These are phyloP conservation scores for Phyllotis vaccarum DNA, from an alignment of 2,797 vertebrate genomes.

Conservation along the genomic window DNA sequence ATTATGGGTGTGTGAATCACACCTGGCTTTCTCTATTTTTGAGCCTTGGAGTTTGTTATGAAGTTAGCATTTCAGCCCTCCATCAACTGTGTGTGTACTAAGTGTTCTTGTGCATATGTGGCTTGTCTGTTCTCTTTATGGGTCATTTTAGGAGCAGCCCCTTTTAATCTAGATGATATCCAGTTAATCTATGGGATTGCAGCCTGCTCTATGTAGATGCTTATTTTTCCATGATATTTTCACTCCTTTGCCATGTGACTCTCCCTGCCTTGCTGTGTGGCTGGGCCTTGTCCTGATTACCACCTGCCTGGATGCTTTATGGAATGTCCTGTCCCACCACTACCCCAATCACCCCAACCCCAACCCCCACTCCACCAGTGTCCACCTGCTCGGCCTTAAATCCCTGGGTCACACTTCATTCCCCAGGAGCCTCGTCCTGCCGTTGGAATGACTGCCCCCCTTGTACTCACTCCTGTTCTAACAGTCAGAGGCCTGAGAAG, in stretches of 20 bases:
- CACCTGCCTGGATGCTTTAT: not conserved
- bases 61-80: not conserved
- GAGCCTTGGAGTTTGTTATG: not conserved
- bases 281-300: not conserved
- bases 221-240: not conserved
- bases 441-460: not conserved
- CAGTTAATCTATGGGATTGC: not conserved
- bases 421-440: not conserved
- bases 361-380: accelerated
- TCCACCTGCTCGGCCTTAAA: not conserved
- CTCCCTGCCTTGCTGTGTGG: not conserved
- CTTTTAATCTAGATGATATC: too few species aligned
- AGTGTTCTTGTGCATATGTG: not conserved
- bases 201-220: not conserved
- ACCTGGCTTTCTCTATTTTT: not conserved
- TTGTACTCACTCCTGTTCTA: not conserved
- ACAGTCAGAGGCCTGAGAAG: not conserved
- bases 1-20: too few species aligned
- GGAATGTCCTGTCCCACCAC: not conserved
- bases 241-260: not conserved
- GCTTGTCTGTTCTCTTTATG: not conserved
- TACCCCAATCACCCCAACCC: accelerated
- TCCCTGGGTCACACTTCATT: not conserved
- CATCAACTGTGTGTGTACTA: too few species aligned
- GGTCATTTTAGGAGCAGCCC: not conserved